Percentiles rank a stretch among this genome's conserved stretches.
Conservation (phyloP, 2,797 vertebrate genomes). For the Gymnothorax javanicus region DNA sequence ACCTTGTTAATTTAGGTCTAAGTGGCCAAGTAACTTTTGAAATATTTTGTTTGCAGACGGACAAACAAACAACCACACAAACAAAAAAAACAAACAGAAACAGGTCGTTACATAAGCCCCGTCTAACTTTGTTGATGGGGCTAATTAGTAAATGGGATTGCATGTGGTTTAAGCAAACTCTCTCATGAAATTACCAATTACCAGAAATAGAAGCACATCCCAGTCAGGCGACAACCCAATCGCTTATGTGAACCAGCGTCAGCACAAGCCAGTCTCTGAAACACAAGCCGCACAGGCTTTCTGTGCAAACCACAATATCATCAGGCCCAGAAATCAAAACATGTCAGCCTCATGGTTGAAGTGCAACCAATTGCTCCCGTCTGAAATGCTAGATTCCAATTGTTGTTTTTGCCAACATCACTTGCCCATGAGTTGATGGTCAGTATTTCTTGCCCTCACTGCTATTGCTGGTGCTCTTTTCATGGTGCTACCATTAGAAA, state of each 20-base stretch:
- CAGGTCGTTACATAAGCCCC: too few species aligned
- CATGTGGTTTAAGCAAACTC: conserved; percentile 27
- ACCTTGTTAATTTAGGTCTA: too few species aligned
- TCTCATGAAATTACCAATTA: conserved; percentile 40
- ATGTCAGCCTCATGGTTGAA: not conserved
- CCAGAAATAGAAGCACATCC: conserved; percentile 12
- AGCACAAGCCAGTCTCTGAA: not conserved
- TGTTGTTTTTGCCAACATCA: conserved; percentile 41
- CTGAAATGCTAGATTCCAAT: conserved; percentile 8
- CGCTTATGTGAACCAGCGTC: not conserved
- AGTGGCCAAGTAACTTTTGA: too few species aligned
- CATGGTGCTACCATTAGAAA: conserved; percentile 51
- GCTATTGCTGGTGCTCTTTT: conserved; percentile 55
- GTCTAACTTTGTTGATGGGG: too few species aligned
- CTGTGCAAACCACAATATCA: not conserved
- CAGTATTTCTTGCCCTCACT: conserved; percentile 16
- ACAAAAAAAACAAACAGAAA: too few species aligned
- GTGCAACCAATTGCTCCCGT: not conserved
- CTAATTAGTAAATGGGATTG: conserved; percentile 44
- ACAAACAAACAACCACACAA: too few species aligned
- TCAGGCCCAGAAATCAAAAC: not conserved
- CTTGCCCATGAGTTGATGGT: conserved; percentile 35
- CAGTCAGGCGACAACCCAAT: conserved; percentile 2
- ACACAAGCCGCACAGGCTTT: not conserved
- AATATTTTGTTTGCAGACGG: too few species aligned